Base-by-base conservation (phyloP, 2,888 invertebrate genomes). In the Leuctra nigra region DNA sequence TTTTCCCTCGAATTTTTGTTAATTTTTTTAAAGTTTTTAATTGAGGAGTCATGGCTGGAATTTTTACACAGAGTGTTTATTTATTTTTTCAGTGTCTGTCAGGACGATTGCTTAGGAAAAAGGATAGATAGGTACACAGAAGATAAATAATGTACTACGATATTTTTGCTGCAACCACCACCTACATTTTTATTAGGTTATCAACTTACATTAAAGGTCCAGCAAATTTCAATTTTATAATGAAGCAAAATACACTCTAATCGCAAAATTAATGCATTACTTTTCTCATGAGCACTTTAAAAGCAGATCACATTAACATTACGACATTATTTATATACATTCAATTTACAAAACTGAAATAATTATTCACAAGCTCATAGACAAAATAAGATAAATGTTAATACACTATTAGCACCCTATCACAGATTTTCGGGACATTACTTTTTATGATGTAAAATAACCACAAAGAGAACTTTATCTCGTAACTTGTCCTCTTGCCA, bases 361-460 rank as follows among this genome's bases (percentile, higher is more conserved):
- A 39, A 39, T 14, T 39, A 44, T 44, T 11, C 29, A 44, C 44
- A 16, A 16, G 9, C 20, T 39, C 39, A 39, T 20, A 18, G 18
- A 20, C n/a, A 44, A 16, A 44, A 44, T 23, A n/a, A 20, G n/a
- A 22, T 20, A 23, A n/a, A 44, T 23, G 23, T 50, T 50, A 50
- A 33, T 35, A 50, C 11, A 41, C 16, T 18, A 41, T 38, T 6
- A 41, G 14, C 18, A 29, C 29, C 22, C 46, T 54, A 54, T 54
- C 54, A 54, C 54, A 54, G 54, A 54, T 54, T 54, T 54, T 46
- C 33, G 54, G 54, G 54, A 44, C 54, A 25, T 44, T 29, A 20
- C 38, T 35, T 53, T 39, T 38, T 53, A 50, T 35, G 24, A 36
- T 36, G 38, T 22, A 20, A 44, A 44, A 44, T 44, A 44, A 39